Evolutionary conservation across 2,888 invertebrate genomes (phyloP).

Genomic region (Leucoma salicis): DNA sequence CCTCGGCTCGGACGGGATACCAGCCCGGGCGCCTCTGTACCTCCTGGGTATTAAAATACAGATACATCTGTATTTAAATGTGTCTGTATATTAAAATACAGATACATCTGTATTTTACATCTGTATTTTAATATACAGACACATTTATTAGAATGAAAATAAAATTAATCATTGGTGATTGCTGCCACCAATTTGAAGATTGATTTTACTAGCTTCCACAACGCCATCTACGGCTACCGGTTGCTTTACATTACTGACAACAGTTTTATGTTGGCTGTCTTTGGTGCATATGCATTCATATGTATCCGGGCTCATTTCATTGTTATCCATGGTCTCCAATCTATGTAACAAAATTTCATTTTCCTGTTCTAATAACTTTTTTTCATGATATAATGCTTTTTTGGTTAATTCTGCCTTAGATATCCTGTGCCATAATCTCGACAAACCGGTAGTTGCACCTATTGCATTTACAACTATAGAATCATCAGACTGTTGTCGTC

Average conservation of each 20-base stretch:
- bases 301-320: slow-evolving; percentile 37
- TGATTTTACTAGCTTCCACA: slow-evolving; percentile 50
- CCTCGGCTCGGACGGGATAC: no score
- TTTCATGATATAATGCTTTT: slow-evolving; percentile 63
- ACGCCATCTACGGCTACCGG: slow-evolving; percentile 58
- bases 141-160: no score
- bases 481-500: slow-evolving; percentile 52
- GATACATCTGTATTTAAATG: no score
- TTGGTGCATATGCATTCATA: slow-evolving; percentile 46
- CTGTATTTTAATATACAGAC: no score
- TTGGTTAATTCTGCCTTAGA: slow-evolving; percentile 65
- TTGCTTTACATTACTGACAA: slow-evolving; percentile 17
- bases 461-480: slow-evolving; percentile 57
- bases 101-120: no score
- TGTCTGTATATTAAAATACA: no score
- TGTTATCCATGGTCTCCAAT: slow-evolving; percentile 43
- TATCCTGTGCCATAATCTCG: slow-evolving; percentile 67
- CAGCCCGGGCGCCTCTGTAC: no score
- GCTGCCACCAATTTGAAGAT: slow-evolving; percentile 3
- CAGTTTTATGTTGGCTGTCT: slow-evolving; percentile 6
- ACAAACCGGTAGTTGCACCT: slow-evolving; percentile 56
- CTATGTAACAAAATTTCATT: slow-evolving; percentile 48
- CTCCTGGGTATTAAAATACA: no score
- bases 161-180: not conserved
- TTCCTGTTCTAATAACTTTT: slow-evolving; percentile 57